Conservation (phyloP, 2,113 vertebrate genomes). For the Paralichthys olivaceus region DNA sequence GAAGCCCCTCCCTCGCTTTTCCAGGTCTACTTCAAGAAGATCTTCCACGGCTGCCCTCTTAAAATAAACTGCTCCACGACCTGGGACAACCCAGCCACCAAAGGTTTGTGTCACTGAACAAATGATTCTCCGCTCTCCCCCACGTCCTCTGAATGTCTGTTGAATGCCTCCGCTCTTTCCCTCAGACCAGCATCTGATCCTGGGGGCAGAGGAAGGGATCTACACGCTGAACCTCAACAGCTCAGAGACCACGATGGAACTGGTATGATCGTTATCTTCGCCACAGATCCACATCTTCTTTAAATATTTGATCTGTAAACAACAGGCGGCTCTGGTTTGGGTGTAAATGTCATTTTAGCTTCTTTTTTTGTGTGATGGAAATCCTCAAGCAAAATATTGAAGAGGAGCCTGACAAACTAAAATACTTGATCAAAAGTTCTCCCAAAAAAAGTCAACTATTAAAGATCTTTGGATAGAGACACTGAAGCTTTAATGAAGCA, state of each 20-base stretch:
- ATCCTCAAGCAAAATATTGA: no score
- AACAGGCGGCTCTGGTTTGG: not conserved
- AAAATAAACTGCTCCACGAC: slow-evolving; percentile 85
- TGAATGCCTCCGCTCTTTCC: not conserved
- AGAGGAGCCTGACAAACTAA: no score
- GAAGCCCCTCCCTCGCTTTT: not conserved
- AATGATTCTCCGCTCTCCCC: not conserved
- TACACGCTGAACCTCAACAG: slow-evolving; percentile 89
- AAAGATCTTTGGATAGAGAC: no score
- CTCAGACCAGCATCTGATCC: slow-evolving; percentile 88
- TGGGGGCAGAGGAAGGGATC: slow-evolving; percentile 91
- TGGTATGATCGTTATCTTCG: slow-evolving; percentile 77
- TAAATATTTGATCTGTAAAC: not conserved
- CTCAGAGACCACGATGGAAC: slow-evolving; percentile 87
- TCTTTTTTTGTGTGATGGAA: no score
- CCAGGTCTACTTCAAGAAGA: slow-evolving; percentile 87
- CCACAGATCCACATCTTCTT: not conserved
- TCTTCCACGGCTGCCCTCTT: slow-evolving; percentile 91
- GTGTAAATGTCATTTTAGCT: not conserved
- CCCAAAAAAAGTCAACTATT: no score
- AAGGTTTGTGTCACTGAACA: slow-evolving; percentile 73
- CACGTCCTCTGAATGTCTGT: not conserved
- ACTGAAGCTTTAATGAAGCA: not conserved
- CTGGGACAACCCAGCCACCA: slow-evolving; percentile 87
- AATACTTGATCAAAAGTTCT: no score